Evolutionary conservation across 2,888 invertebrate species (phyloP).

Genomic region (Limnephilus lunatus): DNA sequence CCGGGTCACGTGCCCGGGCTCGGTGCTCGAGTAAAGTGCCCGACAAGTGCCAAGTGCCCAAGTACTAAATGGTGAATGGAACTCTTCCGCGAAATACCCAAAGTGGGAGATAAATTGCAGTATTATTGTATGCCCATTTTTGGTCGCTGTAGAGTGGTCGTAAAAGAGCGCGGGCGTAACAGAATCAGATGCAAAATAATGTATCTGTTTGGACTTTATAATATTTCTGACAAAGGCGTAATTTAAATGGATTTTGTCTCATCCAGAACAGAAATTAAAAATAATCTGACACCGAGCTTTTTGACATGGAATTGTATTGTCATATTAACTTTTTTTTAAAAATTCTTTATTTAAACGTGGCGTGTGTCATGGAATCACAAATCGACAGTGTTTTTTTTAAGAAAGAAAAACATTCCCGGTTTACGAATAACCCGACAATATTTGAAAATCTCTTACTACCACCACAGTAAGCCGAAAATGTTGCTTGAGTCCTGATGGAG

Average conservation of each 20-base stretch:
- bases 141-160: neutral
- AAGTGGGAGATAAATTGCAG: conserved; percentile 22
- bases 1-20: conserved; percentile 18
- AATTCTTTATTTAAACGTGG: too few species aligned
- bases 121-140: neutral
- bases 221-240: neutral
- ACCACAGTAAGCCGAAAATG: too few species aligned
- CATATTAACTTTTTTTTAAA: too few species aligned
- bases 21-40: neutral
- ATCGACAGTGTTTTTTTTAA: too few species aligned
- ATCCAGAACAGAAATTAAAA: neutral
- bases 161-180: conserved; percentile 18
- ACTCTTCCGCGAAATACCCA: conserved; percentile 24
- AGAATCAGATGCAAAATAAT: conserved; percentile 2
- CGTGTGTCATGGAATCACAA: too few species aligned
- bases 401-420: too few species aligned
- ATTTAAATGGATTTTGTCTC: neutral
- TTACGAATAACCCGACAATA: too few species aligned
- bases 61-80: conserved; percentile 11
- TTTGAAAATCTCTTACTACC: too few species aligned
- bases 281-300: neutral
- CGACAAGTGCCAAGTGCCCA: neutral
- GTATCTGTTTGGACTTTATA: neutral
- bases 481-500: too few species aligned
- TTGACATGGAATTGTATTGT: neutral